phyloP scores from a whole-genome alignment of 2,113 vertebrate genomes.

The Noturus placidus region DNA sequence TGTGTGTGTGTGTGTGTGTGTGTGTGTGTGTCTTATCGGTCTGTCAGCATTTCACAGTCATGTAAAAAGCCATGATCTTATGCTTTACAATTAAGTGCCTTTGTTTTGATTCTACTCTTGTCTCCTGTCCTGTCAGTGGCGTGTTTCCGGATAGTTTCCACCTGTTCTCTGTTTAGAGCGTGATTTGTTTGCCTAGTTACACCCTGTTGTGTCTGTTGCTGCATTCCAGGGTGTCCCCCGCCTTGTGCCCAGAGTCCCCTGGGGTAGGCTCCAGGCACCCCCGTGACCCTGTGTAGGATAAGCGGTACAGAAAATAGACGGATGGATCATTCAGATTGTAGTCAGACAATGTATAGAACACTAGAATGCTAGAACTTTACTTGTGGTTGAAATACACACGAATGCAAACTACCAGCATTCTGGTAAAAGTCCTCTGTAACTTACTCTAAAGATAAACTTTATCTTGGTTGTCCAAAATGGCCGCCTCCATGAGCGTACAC shows the following conservation, averaged over 20 bases:
- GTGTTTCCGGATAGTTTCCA: background rate
- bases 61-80: background rate
- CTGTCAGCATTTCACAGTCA: conserved; percentile 7
- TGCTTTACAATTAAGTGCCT: background rate
- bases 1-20: background rate
- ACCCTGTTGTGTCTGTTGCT: background rate
- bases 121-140: background rate
- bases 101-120: background rate
- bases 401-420: background rate
- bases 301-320: too few relatives aligned
- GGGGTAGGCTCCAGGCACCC: too few relatives aligned
- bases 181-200: background rate
- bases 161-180: background rate
- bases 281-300: too few relatives aligned
- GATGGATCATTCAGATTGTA: background rate
- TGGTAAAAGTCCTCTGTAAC: background rate
- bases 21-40: background rate
- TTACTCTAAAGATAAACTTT: background rate
- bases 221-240: too few relatives aligned
- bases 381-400: background rate
- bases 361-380: background rate
- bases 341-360: background rate
- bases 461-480: background rate
- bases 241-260: too few relatives aligned
- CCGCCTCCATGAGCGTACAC: background rate